These are phyloP conservation scores for Hydrozoanthus tunicans DNA, from an alignment of 64 coral and sea anemone species.

Conservation along the genomic window DNA sequence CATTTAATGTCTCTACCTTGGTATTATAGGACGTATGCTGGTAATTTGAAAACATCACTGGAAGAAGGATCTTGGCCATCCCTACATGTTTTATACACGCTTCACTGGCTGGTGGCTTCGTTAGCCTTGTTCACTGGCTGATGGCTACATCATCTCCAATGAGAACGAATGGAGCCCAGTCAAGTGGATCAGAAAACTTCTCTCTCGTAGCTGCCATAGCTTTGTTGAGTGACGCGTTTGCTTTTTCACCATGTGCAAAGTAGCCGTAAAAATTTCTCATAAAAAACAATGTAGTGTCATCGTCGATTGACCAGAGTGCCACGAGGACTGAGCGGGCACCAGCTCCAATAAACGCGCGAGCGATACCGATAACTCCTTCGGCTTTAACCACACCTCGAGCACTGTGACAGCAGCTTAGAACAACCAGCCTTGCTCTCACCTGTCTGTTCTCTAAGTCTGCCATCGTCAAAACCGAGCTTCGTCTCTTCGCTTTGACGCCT, in stretches of 20 bases:
- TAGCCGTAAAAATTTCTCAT: not conserved
- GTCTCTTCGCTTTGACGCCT: not conserved
- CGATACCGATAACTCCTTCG: not conserved
- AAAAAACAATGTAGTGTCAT: slow-evolving; percentile 5
- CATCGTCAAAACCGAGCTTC: not conserved
- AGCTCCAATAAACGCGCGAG: not conserved
- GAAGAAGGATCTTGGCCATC: too few species aligned
- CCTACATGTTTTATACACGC: too few species aligned
- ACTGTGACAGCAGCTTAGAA: slow-evolving; percentile 55
- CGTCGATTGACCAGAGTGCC: not conserved
- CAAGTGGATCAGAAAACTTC: not conserved
- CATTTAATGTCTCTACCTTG: too few species aligned
- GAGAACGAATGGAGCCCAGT: not conserved
- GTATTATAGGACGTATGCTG: too few species aligned
- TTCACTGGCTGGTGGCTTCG: too few species aligned
- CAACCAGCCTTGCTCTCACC: slow-evolving; percentile 14
- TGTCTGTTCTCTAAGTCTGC: slow-evolving; percentile 18
- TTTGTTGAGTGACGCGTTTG: not conserved
- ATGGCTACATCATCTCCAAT: not conserved
- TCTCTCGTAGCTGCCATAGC: not conserved
- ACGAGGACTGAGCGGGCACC: slow-evolving; percentile 37
- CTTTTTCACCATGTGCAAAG: not conserved
- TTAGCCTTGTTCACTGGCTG: too few species aligned
- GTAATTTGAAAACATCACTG: too few species aligned
- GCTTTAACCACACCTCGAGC: slow-evolving; percentile 5